Evolutionary conservation across 2,113 vertebrate genomes (phyloP).

Genomic region (Nibea albiflora): DNA sequence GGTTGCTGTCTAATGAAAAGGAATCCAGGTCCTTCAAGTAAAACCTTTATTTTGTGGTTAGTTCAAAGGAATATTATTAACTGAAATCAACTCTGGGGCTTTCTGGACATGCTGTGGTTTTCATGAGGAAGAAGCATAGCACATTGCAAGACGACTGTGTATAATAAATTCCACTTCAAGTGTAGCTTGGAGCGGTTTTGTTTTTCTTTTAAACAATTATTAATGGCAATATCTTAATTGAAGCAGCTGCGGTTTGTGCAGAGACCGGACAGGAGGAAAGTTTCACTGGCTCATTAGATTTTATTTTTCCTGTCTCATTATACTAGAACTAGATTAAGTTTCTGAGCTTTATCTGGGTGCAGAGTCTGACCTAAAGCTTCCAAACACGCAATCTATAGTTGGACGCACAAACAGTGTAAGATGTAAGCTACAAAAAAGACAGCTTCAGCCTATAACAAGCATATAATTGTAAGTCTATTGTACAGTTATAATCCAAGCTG

Average conservation of each 20-base stretch:
- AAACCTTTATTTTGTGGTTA: constrained; percentile 24
- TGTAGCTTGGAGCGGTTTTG: neutral
- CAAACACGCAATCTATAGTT: neutral
- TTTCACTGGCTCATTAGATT: constrained; percentile 17
- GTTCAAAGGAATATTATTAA: constrained; percentile 20
- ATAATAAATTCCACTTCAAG: constrained; percentile 18
- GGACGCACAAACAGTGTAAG: neutral
- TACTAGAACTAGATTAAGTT: neutral
- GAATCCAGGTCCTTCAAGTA: neutral
- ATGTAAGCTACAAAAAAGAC: neutral
- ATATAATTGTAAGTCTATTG: neutral
- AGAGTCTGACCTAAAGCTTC: neutral
- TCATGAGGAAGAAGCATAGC: constrained; percentile 17
- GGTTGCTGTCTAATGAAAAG: constrained; percentile 19
- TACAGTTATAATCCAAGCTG: neutral
- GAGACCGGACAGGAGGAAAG: neutral
- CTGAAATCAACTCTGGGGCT: constrained; percentile 1
- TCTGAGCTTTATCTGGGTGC: neutral
- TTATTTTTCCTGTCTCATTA: constrained; percentile 8
- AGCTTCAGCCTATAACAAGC: neutral
- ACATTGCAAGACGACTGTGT: constrained; percentile 3
- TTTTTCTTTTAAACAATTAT: neutral
- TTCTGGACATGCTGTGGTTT: constrained; percentile 12
- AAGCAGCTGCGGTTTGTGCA: neutral
- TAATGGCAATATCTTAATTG: constrained; percentile 11